Evolutionary conservation across 2,113 vertebrate genomes (phyloP), one percentile per base, ranked within the genome.

Genomic region (Rousettus leschenaultii): DNA sequence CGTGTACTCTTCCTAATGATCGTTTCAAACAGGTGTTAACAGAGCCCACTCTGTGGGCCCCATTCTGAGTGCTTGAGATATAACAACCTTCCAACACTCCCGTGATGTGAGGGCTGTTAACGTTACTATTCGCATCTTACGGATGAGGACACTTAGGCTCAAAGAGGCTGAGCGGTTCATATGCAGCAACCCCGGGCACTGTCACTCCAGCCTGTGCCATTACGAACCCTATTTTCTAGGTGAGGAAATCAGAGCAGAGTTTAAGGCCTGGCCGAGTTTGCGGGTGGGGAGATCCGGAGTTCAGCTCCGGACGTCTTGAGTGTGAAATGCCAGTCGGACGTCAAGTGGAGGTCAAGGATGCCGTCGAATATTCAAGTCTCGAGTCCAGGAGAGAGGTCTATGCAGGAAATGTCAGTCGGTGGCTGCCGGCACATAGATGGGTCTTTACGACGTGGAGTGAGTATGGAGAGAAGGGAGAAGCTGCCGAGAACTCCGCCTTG

Each of bases 21-120:
- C 14, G 2, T 22, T 75, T 38, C 26, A 18, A 13, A 53, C 45
- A 0, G 1, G 33, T 13, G 0, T 14, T 3, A 1, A 1, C 0
- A n/a, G 61, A 10, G 30, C 59, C 4, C 35, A 12, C n/a, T 15
- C 38, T 3, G 70, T 0, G 26, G 28, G 11, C 35, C 0, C 53
- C 33, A 68, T 35, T 55, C 30, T 6, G 0, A 21, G 19, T 15
- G 73, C 55, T 15, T 2, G 40, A 33, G 38, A 26, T 21, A 15
- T 0, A 57, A 13, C 13, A 22, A 12, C 26, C 6, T 40, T 9
- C 71, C 35, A 51, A 15, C 33, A 21, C 12, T 63, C 14, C 65
- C 15, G 0, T 0, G 3, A 28, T 0, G 0, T 4, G 16, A 5
- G 53, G 6, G 53, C 35, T 43, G 28, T 7, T 38, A 1, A 4